Base-by-base conservation (phyloP, 2,113 vertebrate genomes). In the Pipa parva region DNA sequence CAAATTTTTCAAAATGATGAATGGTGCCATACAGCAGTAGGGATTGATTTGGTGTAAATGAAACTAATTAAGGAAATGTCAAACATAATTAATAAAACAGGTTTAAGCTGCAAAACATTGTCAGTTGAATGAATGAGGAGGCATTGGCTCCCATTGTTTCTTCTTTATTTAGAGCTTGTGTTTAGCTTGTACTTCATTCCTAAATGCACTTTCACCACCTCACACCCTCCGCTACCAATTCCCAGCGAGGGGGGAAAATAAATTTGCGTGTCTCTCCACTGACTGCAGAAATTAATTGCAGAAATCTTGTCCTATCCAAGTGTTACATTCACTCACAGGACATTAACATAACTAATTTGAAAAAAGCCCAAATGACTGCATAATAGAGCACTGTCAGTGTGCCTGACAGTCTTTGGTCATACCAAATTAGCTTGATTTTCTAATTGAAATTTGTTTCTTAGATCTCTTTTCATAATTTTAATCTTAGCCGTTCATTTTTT, bases 271-370 rank as follows among this genome's bases (percentile, higher is more conserved):
- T 99, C 97, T 99, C 93, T 97, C 91, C 84, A 87, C 92, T 98
- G 97, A 99, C 97, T 99, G 95, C 94, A 97, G 95, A 99, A 98
- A 99, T 99, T 99, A 99, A 99, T 99, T 99, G 97, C 95, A 97
- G 93, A 97, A 97, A 96, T 97, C 97, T 95, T 98, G 95, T 97
- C 97, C 95, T 93, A 97, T 98, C 95, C 95, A 98, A 98, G 95
- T 98, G 95, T 98, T 98, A 97, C 95, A 97, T 97, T 97, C 93
- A 95, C 93, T 93, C 90, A 92, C 93, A 99, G 95, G 95, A 98
- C 95, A 99, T 99, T 99, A 99, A 98, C 97, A 99, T 98, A 99
- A 97, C 94, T 98, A 98, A 99, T 99, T 98, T 97, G 93, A 99
- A 99, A n/a, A 95, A 94, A 97, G 84, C 93, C 95, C 94, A 97